Conservation (phyloP, 2,797 vertebrate genomes). For the Hirundo rustica region DNA sequence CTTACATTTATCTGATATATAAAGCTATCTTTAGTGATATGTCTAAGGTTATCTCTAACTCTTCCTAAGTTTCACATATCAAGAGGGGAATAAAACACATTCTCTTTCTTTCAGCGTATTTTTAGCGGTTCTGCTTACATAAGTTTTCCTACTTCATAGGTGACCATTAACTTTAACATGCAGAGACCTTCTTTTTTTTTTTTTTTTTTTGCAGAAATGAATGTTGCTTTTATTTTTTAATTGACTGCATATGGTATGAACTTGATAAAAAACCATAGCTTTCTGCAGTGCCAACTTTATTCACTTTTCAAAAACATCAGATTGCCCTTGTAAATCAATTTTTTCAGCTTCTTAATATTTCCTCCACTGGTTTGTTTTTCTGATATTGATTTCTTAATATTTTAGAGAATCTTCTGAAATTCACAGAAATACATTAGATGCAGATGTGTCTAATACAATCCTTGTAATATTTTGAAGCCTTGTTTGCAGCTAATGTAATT, state of each 20-base stretch:
- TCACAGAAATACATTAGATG: background rate
- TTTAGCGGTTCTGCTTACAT: background rate
- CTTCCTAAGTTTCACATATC: background rate
- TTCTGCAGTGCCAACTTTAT: background rate
- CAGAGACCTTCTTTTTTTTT: background rate
- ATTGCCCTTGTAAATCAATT: background rate
- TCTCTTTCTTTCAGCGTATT: background rate
- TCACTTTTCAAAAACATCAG: background rate
- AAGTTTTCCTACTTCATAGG: background rate
- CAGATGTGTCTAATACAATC: background rate
- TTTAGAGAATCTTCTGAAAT: background rate
- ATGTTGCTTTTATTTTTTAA: background rate
- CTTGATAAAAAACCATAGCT: background rate
- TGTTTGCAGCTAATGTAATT: background rate
- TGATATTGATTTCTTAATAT: background rate
- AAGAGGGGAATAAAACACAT: background rate
- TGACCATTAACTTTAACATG: background rate
- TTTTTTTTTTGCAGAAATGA: background rate
- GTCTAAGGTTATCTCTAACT: background rate
- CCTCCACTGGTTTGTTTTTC: background rate
- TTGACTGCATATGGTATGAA: background rate
- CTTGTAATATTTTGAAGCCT: background rate
- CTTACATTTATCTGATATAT: background rate
- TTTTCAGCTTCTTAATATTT: background rate
- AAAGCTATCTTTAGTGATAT: background rate